Evolutionary conservation across 1,140 invertebrate species (phyloP).

Genomic region (Temnothorax longispinosus): DNA sequence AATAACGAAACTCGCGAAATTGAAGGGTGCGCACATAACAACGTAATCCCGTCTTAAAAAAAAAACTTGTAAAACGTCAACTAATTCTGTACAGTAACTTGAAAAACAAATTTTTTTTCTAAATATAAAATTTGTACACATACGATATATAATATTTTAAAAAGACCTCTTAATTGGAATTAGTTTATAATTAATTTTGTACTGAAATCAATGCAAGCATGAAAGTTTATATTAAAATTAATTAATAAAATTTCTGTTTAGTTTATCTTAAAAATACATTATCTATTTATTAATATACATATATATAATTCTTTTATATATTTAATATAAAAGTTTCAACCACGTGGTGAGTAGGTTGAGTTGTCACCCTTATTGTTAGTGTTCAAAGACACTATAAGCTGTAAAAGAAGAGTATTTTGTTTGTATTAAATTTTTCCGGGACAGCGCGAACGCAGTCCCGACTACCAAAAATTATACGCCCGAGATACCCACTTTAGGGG

Average conservation of each 20-base stretch:
- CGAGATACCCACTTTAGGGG: constrained; percentile 90
- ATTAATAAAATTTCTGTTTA: not conserved
- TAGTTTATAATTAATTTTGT: not conserved
- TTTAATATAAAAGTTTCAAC: no score
- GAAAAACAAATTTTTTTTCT: not conserved
- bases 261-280: not conserved
- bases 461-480: constrained; percentile 90
- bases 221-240: not conserved
- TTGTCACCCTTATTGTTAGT: no score
- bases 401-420: not conserved
- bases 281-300: not conserved
- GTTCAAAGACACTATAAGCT: no score
- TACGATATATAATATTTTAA: not conserved
- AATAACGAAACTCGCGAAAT: not conserved
- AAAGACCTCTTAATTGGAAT: not conserved
- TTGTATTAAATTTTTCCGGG: constrained; percentile 71
- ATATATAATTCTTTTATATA: no score
- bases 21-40: not conserved
- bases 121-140: not conserved
- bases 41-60: not conserved
- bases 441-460: constrained; percentile 88
- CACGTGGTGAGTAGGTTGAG: no score
- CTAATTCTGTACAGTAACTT: not conserved
- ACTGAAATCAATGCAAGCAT: not conserved
- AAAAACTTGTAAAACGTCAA: not conserved